Percentiles rank a stretch among this genome's conserved stretches.
These are phyloP conservation scores for Eupsittula cactorum DNA, from an alignment of 2,113 vertebrate species.

Conservation along the genomic window DNA sequence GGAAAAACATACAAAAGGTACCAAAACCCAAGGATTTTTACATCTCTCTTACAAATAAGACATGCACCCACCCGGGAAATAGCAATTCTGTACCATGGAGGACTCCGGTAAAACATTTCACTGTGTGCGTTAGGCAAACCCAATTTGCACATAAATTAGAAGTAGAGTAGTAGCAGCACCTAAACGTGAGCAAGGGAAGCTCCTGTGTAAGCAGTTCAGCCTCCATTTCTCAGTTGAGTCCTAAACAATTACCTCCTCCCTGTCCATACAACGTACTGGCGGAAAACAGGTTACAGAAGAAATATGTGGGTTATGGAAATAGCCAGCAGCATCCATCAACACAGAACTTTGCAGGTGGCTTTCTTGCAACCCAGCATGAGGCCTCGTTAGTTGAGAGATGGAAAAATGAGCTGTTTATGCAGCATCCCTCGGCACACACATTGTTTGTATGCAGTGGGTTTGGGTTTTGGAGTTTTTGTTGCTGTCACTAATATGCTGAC, in stretches of 20 bases:
- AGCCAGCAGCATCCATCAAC: not conserved
- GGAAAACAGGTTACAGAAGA: not conserved
- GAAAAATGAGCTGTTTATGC: not conserved
- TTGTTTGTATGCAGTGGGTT: conserved; percentile 26
- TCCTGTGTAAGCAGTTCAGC: conserved; percentile 50
- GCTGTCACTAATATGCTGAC: conserved; percentile 43
- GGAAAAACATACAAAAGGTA: not conserved
- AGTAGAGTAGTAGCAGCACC: conserved; percentile 5
- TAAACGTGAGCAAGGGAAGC: not conserved
- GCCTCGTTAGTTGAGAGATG: not conserved
- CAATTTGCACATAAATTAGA: conserved; percentile 58
- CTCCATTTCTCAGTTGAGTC: conserved; percentile 9
- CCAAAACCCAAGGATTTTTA: not conserved
- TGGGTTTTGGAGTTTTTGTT: conserved; percentile 8
- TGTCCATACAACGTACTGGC: not conserved
- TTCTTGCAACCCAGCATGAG: not conserved
- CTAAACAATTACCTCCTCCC: conserved; percentile 33
- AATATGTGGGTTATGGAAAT: rapidly evolving
- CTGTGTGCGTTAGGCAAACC: conserved; percentile 40
- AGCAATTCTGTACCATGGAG: not conserved
- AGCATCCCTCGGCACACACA: not conserved
- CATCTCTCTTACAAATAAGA: not conserved
- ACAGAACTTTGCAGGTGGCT: not conserved
- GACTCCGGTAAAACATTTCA: not conserved
- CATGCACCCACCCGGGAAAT: not conserved